These are phyloP conservation scores for Lemur catta DNA, from an alignment of 2,797 vertebrate species.

Conservation along the genomic window DNA sequence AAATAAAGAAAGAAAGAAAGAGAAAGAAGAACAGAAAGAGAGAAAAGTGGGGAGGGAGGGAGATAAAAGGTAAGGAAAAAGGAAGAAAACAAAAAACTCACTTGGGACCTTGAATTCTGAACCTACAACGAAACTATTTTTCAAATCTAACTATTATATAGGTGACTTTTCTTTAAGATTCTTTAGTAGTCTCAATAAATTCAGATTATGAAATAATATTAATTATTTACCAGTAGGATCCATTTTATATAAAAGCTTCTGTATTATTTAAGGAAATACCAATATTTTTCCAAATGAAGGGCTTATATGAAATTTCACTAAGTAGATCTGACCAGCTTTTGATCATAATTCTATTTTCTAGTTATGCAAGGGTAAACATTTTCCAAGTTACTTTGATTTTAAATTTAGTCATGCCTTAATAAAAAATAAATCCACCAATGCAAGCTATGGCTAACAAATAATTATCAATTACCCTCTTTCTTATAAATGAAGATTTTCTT, in stretches of 20 bases:
- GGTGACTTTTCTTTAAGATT: background rate
- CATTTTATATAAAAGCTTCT: background rate
- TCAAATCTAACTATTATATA: background rate
- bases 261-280: background rate
- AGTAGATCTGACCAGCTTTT: background rate
- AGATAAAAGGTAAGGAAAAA: background rate
- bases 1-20: no score
- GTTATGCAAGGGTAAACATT: background rate
- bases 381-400: background rate
- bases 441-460: background rate
- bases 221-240: background rate
- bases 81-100: background rate
- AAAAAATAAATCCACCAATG: background rate
- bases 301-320: background rate
- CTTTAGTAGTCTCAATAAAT: background rate
- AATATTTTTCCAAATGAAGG: background rate
- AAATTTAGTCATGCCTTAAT: background rate
- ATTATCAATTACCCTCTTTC: background rate
- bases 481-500: background rate
- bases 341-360: background rate
- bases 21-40: background rate
- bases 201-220: background rate
- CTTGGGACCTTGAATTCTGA: background rate
- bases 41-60: fast-evolving
- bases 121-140: background rate